These are phyloP conservation scores for Lithobius niger DNA, from an alignment of 1,140 invertebrate genomes.

Conservation along the genomic window DNA sequence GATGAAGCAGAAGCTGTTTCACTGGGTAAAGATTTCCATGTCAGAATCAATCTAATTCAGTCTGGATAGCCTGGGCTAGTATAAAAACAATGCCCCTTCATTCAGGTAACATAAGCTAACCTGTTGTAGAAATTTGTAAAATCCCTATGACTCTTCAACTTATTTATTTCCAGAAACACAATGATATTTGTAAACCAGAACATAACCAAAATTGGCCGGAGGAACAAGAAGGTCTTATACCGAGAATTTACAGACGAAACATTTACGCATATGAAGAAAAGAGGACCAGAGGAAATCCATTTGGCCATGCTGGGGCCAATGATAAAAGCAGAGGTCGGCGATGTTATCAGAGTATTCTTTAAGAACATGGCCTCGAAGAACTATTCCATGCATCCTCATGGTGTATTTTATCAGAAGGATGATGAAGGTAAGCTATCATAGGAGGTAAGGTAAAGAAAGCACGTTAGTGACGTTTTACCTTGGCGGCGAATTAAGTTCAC, in stretches of 20 bases:
- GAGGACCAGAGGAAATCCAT: conserved; percentile 18
- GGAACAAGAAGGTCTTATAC: conserved; percentile 27
- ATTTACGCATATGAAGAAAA: conserved; percentile 19
- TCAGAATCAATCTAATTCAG: too few relatives aligned
- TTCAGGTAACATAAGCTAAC: too few relatives aligned
- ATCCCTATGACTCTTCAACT: not conserved
- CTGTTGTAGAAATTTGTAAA: not conserved
- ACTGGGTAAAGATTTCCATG: too few relatives aligned
- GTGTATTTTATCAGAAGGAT: conserved; percentile 1
- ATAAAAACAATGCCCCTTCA: too few relatives aligned
- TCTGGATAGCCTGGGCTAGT: too few relatives aligned
- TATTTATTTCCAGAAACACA: conserved; percentile 8
- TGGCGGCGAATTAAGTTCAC: too few relatives aligned
- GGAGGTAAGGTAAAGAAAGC: too few relatives aligned
- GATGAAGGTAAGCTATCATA: conserved; percentile 3
- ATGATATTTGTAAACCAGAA: conserved; percentile 17
- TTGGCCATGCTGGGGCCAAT: conserved; percentile 25
- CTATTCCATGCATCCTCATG: conserved; percentile 21
- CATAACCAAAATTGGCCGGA: conserved; percentile 19
- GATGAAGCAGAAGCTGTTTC: too few relatives aligned
- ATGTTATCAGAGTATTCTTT: conserved; percentile 23
- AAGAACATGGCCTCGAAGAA: conserved; percentile 21
- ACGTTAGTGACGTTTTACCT: too few relatives aligned
- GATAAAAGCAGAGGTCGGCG: conserved; percentile 27
- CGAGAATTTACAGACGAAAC: conserved; percentile 26